Base-by-base conservation (phyloP, 92 coral and sea anemone genomes). In the Nematostella vectensis region DNA sequence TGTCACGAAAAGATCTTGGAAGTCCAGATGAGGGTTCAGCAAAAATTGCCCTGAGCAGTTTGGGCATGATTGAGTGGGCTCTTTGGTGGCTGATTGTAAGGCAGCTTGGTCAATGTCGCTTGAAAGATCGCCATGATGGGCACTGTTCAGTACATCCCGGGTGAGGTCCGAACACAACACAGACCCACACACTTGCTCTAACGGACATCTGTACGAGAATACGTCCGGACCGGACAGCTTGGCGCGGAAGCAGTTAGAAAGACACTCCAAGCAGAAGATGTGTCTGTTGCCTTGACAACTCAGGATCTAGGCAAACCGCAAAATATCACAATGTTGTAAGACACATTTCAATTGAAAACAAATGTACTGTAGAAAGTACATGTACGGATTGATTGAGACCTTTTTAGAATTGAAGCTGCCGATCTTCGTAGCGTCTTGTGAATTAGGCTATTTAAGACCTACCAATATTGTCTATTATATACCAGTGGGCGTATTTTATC, bases 141-240 rank as follows among this genome's bases (percentile, higher is more conserved):
- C 3, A 23, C 45, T 63, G 12, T 54, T 10, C 12, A 50, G 63
- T 18, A 66, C 29, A 53, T 66, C 72, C 28, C 21, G 23, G 3
- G 31, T 22, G 10, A 55, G 27, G 28, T 66, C 63, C 11, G 72
- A 63, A 19, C 55, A 62, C 25, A 66, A 27, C 29, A 43, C 55
- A 8, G 72, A 54, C 2, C 22, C 17, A 27, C 72, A 66, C 27
- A 54, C 63, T 2, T 10, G 20, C 62, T 40, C 26, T 27, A 39
- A 10, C n/a, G 72, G 72, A 55, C 72, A 66, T 15, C 47, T 57
- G 21, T 55, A 66, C 27, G 29, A 15, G 63, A 66, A 66, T 15
- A 62, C 4, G 8, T 39, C 58, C 1, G 28, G 6, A 6, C 39
- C 55, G 12, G 38, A 27, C 3, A 50, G 29, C 42, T 66, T 55